phyloP scores from a whole-genome alignment of 2,113 vertebrate species.

The Xyrauchen texanus region DNA sequence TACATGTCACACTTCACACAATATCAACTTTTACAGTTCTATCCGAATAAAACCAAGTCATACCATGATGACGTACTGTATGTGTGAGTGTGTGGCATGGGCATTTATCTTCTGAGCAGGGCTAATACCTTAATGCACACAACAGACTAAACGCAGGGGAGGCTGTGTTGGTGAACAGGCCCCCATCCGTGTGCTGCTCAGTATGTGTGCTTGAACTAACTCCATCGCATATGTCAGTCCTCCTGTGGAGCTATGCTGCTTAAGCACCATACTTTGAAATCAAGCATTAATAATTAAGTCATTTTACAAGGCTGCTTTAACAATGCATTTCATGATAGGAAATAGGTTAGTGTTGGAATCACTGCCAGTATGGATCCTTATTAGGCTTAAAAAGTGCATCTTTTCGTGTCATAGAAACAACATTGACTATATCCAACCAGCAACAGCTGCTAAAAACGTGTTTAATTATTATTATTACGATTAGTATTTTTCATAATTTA shows the following conservation, averaged over 20 bases:
- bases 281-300: conserved; percentile 78
- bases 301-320: conserved; percentile 75
- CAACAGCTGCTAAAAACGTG: background rate
- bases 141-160: conserved; percentile 61
- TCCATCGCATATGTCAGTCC: conserved; percentile 72
- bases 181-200: conserved; percentile 55
- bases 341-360: conserved; percentile 67
- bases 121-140: conserved; percentile 69
- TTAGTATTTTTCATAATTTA: background rate
- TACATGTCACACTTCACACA: conserved; percentile 32
- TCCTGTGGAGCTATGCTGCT: conserved; percentile 73
- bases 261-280: conserved; percentile 76
- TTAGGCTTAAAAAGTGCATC: conserved; percentile 51
- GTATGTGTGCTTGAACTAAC: conserved; percentile 71
- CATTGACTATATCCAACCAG: conserved; percentile 15
- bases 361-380: conserved; percentile 62
- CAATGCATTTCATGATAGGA: conserved; percentile 73
- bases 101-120: conserved; percentile 75
- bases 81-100: conserved; percentile 62
- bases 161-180: conserved; percentile 56
- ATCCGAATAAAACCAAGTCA: background rate
- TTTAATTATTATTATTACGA: conserved; percentile 5
- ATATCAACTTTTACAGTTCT: conserved; percentile 25
- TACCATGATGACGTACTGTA: too few species aligned
- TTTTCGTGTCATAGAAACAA: background rate